Conservation (phyloP, 2,113 vertebrate species). For the Ictidomys tridecemlineatus region DNA sequence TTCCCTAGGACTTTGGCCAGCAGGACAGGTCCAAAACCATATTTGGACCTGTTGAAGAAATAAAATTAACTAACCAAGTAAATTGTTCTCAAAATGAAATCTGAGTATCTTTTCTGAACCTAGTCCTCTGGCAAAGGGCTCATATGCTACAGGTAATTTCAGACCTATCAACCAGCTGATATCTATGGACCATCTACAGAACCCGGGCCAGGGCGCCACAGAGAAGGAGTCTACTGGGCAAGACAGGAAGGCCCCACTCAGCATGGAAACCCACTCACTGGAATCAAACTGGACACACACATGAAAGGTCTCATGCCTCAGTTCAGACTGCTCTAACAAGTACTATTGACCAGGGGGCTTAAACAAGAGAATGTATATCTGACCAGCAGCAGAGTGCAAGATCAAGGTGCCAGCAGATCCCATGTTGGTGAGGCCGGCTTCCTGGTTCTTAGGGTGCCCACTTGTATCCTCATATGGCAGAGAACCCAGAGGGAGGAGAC, state of each 20-base stretch:
- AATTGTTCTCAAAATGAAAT: constrained; percentile 37
- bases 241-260: background rate
- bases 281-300: background rate
- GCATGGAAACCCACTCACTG: background rate
- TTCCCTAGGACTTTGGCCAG: background rate
- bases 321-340: background rate
- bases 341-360: background rate
- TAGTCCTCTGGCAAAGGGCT: background rate
- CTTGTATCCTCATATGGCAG: background rate
- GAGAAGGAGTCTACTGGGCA: background rate
- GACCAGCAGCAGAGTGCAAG: background rate
- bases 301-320: background rate
- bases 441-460: background rate
- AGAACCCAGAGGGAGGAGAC: background rate
- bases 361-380: background rate
- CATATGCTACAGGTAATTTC: background rate
- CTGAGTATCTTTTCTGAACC: constrained; percentile 41
- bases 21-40: background rate
- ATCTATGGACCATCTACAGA: background rate
- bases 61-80: constrained; percentile 1
- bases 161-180: background rate
- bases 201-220: background rate
- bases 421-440: background rate
- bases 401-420: background rate
- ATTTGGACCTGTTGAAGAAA: background rate